phyloP scores from a whole-genome alignment of 37 sponge, comb jelly and placozoan species.

The Axinella damicornis region DNA sequence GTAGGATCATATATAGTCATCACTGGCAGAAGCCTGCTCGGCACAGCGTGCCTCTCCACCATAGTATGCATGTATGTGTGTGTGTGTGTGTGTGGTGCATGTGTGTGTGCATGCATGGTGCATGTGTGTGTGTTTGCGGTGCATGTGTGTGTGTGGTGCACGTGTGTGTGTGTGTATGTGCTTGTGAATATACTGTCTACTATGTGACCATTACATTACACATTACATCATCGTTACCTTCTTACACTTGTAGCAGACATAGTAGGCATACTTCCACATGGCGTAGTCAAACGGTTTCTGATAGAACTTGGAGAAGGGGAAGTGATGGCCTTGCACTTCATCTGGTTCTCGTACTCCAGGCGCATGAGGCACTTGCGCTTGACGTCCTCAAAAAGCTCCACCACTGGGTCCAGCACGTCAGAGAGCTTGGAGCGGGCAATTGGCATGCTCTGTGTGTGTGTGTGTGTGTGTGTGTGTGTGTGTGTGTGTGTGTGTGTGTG shows the following conservation, averaged over 20 bases:
- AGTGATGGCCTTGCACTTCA: constrained; percentile 88
- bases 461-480: background rate
- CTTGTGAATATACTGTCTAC: background rate
- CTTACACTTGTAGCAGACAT: constrained; percentile 96
- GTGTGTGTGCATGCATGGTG: no score
- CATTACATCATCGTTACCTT: constrained; percentile 67
- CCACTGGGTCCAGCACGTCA: constrained; percentile 78
- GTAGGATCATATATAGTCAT: constrained; percentile 96
- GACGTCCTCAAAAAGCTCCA: constrained; percentile 85
- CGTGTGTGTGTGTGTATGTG: background rate
- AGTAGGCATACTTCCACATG: constrained; percentile 96
- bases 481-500: background rate
- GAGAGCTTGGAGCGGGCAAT: constrained; percentile 80
- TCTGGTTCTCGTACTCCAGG: constrained; percentile 93
- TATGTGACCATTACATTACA: background rate
- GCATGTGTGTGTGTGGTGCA: constrained; percentile 29
- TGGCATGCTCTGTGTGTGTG: constrained; percentile 72
- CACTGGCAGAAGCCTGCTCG: constrained; percentile 70
- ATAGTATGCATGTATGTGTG: constrained; percentile 80
- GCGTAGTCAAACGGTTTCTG: constrained; percentile 94
- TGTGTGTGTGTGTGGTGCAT: constrained; percentile 18
- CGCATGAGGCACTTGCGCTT: constrained; percentile 90
- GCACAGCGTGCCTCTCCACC: constrained; percentile 94
- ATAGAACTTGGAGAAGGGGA: constrained; percentile 82
- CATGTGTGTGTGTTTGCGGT: background rate